A percentile compares a stretch with the other conserved stretches of the same genome.
Evolutionary conservation across 2,797 vertebrate species (phyloP).

Genomic region (Sebastes itinus): DNA sequence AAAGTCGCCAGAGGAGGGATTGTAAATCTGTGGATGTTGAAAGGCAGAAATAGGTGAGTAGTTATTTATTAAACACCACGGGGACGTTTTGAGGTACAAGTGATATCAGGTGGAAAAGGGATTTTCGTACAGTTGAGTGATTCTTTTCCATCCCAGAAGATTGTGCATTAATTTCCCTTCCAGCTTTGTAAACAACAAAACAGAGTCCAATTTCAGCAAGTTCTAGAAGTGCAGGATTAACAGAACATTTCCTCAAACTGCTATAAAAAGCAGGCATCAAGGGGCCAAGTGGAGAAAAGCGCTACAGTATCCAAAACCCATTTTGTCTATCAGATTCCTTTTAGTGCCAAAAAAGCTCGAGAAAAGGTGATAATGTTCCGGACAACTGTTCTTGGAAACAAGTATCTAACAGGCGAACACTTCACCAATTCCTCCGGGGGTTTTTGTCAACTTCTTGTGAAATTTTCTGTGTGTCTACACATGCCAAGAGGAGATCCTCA

Average conservation of each 20-base stretch:
- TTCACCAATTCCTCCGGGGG: not conserved
- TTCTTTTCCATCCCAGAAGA: not conserved
- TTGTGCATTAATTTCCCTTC: not conserved
- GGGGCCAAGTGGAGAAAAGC: slow-evolving; percentile 50
- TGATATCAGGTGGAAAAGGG: slow-evolving; percentile 29
- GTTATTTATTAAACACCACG: slow-evolving; percentile 8
- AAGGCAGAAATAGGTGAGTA: slow-evolving; percentile 27
- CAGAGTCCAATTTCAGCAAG: not conserved
- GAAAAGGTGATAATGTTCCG: slow-evolving; percentile 6
- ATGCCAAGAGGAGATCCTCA: slow-evolving; percentile 38
- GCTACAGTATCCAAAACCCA: not conserved
- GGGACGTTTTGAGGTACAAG: not conserved
- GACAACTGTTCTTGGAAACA: slow-evolving; percentile 9
- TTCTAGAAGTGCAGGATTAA: not conserved
- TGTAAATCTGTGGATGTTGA: slow-evolving; percentile 43
- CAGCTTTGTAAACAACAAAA: slow-evolving; percentile 20
- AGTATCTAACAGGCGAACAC: not conserved
- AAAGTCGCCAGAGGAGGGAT: slow-evolving; percentile 6
- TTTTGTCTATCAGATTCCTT: slow-evolving; percentile 5
- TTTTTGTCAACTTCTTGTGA: slow-evolving; percentile 48
- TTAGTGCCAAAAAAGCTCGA: not conserved
- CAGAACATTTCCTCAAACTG: slow-evolving; percentile 28
- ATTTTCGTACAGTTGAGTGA: not conserved
- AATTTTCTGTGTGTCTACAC: slow-evolving; percentile 50
- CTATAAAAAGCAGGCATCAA: slow-evolving; percentile 54